Base-by-base conservation (phyloP, 2,113 vertebrate species). In the Crotalus horridus region DNA sequence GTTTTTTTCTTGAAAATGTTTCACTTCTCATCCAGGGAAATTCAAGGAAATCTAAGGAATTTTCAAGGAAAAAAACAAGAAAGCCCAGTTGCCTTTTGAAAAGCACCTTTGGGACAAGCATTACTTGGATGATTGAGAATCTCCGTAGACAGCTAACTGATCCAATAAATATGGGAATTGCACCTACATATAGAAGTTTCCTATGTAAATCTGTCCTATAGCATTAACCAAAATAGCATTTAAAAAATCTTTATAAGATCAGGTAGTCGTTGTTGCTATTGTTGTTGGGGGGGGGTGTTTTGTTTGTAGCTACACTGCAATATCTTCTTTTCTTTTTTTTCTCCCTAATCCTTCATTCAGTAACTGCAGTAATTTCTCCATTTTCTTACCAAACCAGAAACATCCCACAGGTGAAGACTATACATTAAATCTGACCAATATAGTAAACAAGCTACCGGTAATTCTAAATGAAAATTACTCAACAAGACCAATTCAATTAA, bases 401-500 rank as follows among this genome's bases (percentile, higher is more conserved):
- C 1, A 24, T 33, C 64, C 61, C 61, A 59, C 39, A 89, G 26
- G 64, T 94, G 90, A 90, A 91, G 29, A 20, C 0, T 93, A 89
- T 33, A 43, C 43, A 43, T 43, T 43, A 96, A 93, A 95, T 88
- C 92, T 56, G 33, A 95, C 93, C 33, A 91, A 53, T 92, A 93
- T 94, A 91, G 58, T 87, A 94, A 95, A 23, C 0, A 9, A 88
- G 90, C 86, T 74, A 51, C 8, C 48, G 1, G 48, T 51, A 86
- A 96, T 95, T 90, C 92, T 56, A 93, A 91, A 90, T 90, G 92
- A 94, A 95, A 96, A 96, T 94, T 86, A 95, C 86, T 85, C 92
- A 95, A 94, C 92, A 95, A 93, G 95, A 93, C 81, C 92, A 92
- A 96, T 90, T 48, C 87, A 93, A 6, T 0, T 88, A 92, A 91